These are phyloP conservation scores for Eledona agricola DNA, from an alignment of 2,888 invertebrate species.

Conservation along the genomic window DNA sequence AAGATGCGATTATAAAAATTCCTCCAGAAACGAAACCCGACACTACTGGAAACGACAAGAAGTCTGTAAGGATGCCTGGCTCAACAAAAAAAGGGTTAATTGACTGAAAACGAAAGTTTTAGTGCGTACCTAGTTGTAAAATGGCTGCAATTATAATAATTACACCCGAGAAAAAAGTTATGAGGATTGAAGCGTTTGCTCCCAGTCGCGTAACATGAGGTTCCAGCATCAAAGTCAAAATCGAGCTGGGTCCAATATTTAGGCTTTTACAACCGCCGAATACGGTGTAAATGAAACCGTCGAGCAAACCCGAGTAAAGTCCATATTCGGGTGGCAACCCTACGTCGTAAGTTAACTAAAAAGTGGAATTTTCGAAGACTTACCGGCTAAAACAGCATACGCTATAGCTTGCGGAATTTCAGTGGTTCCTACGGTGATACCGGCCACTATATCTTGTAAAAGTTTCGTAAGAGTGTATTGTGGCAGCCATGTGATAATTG, in stretches of 20 bases:
- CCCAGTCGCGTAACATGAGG: constrained; percentile 65
- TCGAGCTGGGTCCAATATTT: constrained; percentile 78
- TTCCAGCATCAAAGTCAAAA: constrained; percentile 78
- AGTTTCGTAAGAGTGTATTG: constrained; percentile 4
- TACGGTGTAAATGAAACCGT: constrained; percentile 80
- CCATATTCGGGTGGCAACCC: constrained; percentile 71
- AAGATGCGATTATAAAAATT: no score
- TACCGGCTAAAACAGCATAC: constrained; percentile 79
- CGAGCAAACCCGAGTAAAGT: constrained; percentile 82
- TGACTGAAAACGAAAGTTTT: constrained; percentile 3
- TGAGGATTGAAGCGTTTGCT: constrained; percentile 69
- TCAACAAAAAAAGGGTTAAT: constrained; percentile 77
- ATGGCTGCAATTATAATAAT: constrained; percentile 72
- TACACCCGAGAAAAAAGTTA: constrained; percentile 73
- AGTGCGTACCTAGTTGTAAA: constrained; percentile 69
- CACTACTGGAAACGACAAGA: constrained; percentile 86
- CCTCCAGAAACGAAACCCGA: constrained; percentile 88
- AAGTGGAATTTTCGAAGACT: no score
- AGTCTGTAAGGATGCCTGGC: no score
- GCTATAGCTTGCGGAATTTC: constrained; percentile 87
- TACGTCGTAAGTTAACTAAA: no score
- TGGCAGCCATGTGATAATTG: constrained; percentile 22
- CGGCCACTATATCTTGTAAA: constrained; percentile 78
- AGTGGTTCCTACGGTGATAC: constrained; percentile 82
- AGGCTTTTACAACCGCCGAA: constrained; percentile 78